phyloP scores from a whole-genome alignment of 2,888 invertebrate genomes.

The Cantharis nigra region DNA sequence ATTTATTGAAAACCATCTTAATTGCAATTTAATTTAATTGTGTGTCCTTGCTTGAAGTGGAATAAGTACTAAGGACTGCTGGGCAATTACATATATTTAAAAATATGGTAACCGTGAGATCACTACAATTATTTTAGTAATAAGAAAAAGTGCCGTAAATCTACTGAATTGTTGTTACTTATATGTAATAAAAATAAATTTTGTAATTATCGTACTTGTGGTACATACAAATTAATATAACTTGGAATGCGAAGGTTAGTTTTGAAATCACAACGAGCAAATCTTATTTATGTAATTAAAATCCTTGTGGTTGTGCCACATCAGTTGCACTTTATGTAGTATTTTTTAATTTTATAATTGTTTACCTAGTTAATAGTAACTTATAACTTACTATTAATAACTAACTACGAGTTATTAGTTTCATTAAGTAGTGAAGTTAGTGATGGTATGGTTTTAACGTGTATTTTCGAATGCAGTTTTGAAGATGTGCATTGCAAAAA shows the following conservation, averaged over 20 bases:
- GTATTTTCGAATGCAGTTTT: too few relatives aligned
- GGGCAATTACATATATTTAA: slow-evolving; percentile 13
- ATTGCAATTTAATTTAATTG: slow-evolving; percentile 2
- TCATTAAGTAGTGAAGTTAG: not conserved
- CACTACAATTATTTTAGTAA: not conserved
- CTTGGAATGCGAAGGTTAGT: not conserved
- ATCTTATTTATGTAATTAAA: not conserved
- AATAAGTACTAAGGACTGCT: slow-evolving; percentile 9
- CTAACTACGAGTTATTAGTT: too few relatives aligned
- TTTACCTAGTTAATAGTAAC: not conserved
- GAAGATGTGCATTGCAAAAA: too few relatives aligned
- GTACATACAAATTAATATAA: not conserved
- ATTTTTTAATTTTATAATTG: not conserved
- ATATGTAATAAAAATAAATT: not conserved
- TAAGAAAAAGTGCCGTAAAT: not conserved
- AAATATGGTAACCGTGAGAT: slow-evolving; percentile 11
- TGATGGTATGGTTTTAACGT: not conserved
- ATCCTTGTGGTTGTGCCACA: not conserved
- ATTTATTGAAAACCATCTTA: not conserved
- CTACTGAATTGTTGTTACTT: not conserved
- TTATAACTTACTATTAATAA: not conserved
- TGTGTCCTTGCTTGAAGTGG: slow-evolving; percentile 9
- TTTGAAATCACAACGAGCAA: not conserved
- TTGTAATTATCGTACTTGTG: not conserved
- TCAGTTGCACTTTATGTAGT: not conserved